Base-by-base conservation (phyloP, 1,140 invertebrate genomes). In the Ceratosolen solmsi region DNA sequence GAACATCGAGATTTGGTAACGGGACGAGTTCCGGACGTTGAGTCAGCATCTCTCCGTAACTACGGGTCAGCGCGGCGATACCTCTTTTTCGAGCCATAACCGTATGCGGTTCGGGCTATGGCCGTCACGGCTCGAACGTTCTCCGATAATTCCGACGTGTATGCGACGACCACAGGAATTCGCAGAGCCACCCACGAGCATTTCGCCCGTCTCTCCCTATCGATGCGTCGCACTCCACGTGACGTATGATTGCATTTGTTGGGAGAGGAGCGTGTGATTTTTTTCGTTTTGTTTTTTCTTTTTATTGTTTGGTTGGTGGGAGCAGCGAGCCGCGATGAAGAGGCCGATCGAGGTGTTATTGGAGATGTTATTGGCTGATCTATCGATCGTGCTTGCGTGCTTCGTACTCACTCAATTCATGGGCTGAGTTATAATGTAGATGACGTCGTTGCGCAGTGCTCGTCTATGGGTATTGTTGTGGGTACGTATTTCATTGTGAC, bases 81-180 rank as follows among this genome's bases (percentile, higher is more conserved):
- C 77, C 86, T 87, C 85, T 86, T 87, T 46, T 87, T 80, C 63
- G 84, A 36, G 68, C 84, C 77, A 85, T 86, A 87, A 87, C 82
- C 85, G 85, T 86, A 87, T 87, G 87, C 74, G 86, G 87, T 88
- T 85, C 84, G 84, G 72, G 82, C 82, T 84, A 86, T 79, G 86
- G 85, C 41, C 86, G 87, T 88, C 86, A 88, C 84, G 86, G 84
- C 86, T 86, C 85, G 83, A 79, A 82, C 84, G 84, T 88, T 84
- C 86, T 87, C 86, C 87, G 86, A 88, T 88, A 88, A 87, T 85
- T 84, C 85, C 84, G 83, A 83, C n/a, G n/a, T n/a, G n/a, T n/a
- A 79, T 81, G 75, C 65, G 56, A 82, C 74, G 82, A 75, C 87
- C 87, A 70, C 87, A 87, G 85, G 87, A 87, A 87, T 87, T 85